phyloP scores from a whole-genome alignment of 2,113 vertebrate genomes.

The Corynorhinus townsendii region DNA sequence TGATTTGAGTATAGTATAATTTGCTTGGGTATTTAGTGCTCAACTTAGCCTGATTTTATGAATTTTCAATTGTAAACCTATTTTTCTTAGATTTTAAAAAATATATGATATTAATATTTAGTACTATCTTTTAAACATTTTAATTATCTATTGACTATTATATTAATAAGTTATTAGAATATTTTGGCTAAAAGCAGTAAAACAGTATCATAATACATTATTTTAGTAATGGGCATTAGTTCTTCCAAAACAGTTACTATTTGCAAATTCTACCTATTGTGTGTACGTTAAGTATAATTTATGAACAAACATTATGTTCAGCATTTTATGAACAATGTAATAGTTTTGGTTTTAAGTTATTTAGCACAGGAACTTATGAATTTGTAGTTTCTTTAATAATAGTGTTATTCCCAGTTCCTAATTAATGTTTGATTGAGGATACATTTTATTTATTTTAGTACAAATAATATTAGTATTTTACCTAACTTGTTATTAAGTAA shows the following conservation, averaged over 20 bases:
- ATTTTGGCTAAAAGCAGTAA: conserved; percentile 16
- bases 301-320: background rate
- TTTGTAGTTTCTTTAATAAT: background rate
- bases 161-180: background rate
- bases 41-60: background rate
- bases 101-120: background rate
- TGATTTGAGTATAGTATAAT: background rate
- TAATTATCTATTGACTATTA: background rate
- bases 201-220: background rate
- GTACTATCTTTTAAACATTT: background rate
- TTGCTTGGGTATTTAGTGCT: background rate
- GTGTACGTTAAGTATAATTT: background rate
- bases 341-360: background rate
- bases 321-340: background rate
- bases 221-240: background rate
- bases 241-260: background rate
- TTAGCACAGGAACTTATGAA: background rate
- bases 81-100: conserved; percentile 5
- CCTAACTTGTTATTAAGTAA: background rate
- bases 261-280: background rate
- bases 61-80: background rate
- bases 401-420: background rate
- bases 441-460: background rate
- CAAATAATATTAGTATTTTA: background rate
- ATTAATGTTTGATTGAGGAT: background rate